Base-by-base conservation (phyloP, 2,888 invertebrate genomes). In the Sialis fuliginosa region DNA sequence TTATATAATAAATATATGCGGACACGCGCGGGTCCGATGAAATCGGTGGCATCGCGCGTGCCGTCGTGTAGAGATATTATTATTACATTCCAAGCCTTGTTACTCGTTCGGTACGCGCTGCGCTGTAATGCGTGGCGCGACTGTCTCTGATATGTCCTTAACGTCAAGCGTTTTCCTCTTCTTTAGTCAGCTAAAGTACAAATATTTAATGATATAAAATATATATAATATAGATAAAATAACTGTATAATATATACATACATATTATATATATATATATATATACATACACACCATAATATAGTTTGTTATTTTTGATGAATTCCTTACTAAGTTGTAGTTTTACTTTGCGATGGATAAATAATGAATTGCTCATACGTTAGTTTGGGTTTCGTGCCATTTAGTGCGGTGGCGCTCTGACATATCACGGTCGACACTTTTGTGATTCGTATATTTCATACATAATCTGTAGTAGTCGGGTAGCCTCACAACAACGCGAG, bases 111-210 rank as follows among this genome's bases (percentile, higher is more conserved):
- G 39, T 49, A 50, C 49, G 50, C 50, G 51, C 50, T 49, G 53
- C 48, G 50, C 53, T 49, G 53, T 51, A 51, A 51, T 50, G 45
- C 43, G 40, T 51, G 12, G 37, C 37, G 37, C 54, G 48, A 50
- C 49, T 52, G 49, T 53, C 49, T 52, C 48, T 39, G 49, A 51
- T 50, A 53, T 48, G 50, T 45, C 51, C 53, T 51, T 51, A 49
- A 52, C 22, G 42, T 42, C 42, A 42, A 30, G 42, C 42, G 42
- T 30, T 31, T 53, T 50, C 68, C 68, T 69, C 74, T 77, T 74
- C 73, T 77, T 78, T 80, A 81, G 80, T 80, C 80, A 79, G 79
- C 79, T 78, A 75, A 78, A 81, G 80, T 80, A 81, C 80, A 81
- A 80, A 80, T 78, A 78, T 78, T 79, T 75, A 53, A 48, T 34